Base-by-base conservation (phyloP, 2,888 invertebrate genomes). In the Epistrophella euchroma region DNA sequence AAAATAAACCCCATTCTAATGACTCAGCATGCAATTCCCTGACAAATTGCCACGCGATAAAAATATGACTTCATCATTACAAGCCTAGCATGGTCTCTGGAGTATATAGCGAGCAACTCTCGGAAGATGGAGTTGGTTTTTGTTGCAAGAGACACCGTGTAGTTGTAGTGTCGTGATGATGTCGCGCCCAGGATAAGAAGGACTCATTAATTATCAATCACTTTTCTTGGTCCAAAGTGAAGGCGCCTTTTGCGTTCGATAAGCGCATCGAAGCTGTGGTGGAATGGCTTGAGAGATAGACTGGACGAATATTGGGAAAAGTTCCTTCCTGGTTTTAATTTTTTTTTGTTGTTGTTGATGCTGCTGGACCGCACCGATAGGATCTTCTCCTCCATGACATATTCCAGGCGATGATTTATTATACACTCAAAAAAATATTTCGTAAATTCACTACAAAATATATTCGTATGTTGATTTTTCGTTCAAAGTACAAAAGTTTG, bases 171-270 rank as follows among this genome's bases (percentile, higher is more conserved):
- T 70, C 76, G 76, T 85, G 85, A 62, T 72, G 84, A 76, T 81
- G 81, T 70, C 68, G 68, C 62, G 52, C 22, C 71, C 58, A 71
- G 85, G 85, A 85, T 85, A 85, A 85, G 81, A 73, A 81, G 81
- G 81, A 81, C 81, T 85, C 85, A 85, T 85, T 85, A 85, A 85
- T 85, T 85, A 85, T 85, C 85, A 76, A 85, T 85, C 85, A 85
- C 85, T 85, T 75, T 68, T 66, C 68, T 47, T 25, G 43, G 60
- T 45, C 58, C 52, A 32, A 37, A 45, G 68, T 73, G 78, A 83
- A 78, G 78, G 83, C 79, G 84, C 68, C 73, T 50, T 71, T 74
- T 37, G 68, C 47, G 60, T 64, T 58, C 73, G 73, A 72, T 77
- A 78, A 72, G 68, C 35, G 13, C 50, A 9, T 28, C n/a, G 25